Percentiles rank a stretch among this genome's conserved stretches.
Conservation (phyloP, 2,113 vertebrate genomes). For the Pteruthius melanotis region DNA sequence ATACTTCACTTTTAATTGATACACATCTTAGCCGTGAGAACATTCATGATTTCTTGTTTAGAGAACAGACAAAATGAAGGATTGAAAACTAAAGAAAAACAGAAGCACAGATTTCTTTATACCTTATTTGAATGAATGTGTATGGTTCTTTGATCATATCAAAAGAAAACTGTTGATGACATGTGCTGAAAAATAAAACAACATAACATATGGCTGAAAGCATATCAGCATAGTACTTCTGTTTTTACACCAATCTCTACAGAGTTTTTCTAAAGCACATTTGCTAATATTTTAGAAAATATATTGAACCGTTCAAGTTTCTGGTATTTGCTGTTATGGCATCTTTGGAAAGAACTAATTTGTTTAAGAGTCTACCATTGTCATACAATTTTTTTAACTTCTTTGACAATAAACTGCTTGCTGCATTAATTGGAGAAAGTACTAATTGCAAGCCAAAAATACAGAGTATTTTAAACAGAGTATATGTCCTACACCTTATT, state of each 20-base stretch:
- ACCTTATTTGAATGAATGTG: slow-evolving; percentile 51
- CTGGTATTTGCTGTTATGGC: neutral
- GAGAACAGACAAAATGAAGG: neutral
- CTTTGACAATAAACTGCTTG: neutral
- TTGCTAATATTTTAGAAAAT: slow-evolving; percentile 46
- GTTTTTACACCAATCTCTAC: neutral
- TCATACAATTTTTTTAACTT: neutral
- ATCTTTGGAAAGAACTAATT: neutral
- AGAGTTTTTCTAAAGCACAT: neutral
- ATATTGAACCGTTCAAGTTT: neutral
- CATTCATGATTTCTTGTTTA: neutral
- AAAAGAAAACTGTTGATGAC: slow-evolving; percentile 61
- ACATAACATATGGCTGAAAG: slow-evolving; percentile 56
- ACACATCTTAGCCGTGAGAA: neutral
- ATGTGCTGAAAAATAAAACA: slow-evolving; percentile 57
- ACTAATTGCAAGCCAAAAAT: neutral
- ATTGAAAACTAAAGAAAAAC: slow-evolving; percentile 17
- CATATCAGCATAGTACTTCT: slow-evolving; percentile 10
- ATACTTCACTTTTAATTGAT: slow-evolving; percentile 27
- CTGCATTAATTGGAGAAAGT: neutral
- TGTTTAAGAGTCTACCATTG: neutral
- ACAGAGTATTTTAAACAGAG: neutral
- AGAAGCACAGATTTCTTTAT: slow-evolving; percentile 62
- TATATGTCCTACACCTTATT: neutral
- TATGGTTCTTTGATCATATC: slow-evolving; percentile 50